Base-by-base conservation (phyloP, 2,797 vertebrate species). In the Amblyopsis hoosieri region DNA sequence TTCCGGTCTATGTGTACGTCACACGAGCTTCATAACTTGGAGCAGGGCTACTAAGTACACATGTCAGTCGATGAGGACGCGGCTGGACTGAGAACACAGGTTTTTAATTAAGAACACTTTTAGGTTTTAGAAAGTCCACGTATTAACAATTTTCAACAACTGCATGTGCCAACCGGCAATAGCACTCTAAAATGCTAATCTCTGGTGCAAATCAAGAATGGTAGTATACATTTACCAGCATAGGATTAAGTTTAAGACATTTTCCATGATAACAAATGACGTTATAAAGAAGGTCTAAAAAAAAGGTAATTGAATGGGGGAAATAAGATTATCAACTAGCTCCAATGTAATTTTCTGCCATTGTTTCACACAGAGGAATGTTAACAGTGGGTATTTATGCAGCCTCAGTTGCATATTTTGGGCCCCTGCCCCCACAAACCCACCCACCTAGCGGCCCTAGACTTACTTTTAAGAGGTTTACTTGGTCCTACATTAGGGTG, bases 341-440 rank as follows among this genome's bases (percentile, higher is more conserved):
- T 88, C 71, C 53, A 56, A 87, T 85, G 54, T 58, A 71, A 82
- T 87, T 76, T 56, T 77, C 63, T 69, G 57, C 80, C 66, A 78
- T 86, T 90, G 85, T 89, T 77, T 65, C 23, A 23, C 23, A 23
- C 23, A 23, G 76, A 83, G 80, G 79, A 90, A 85, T 82, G 82
- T 81, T 82, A 71, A 42, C 62, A 69, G 54, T 62, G 74, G 64
- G 80, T 86, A 85, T 85, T 90, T 89, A 69, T 85, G 81, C 87
- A 76, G 76, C 89, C 87, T 58, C 12, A 66, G 88, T 67, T 79
- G 78, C 82, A 82, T 82, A 79, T 84, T 87, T 79, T 37, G 33
- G 67, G 80, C 77, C 75, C 80, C 47, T 60, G 76, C 72, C 77
- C 77, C 74, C 65, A 57, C 49, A 66, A 55, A 73, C 71, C 80